Conservation (phyloP, 2,113 vertebrate species). For the Tangachromis dhanisi region DNA sequence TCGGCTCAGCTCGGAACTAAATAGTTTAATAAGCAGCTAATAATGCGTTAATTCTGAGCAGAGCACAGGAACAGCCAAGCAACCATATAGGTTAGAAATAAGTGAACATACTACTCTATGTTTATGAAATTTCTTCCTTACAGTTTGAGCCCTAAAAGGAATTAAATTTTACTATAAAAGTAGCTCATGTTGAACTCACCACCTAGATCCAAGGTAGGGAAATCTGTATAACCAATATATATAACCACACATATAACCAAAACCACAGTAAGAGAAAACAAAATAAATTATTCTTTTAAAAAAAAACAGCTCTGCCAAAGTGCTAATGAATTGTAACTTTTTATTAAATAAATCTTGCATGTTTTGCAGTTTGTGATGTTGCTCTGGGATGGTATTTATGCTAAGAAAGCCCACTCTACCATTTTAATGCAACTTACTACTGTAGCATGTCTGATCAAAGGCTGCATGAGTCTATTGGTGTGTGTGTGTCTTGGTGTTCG, state of each 20-base stretch:
- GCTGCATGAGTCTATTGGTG: not conserved
- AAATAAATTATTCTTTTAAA: not conserved
- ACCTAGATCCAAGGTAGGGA: not conserved
- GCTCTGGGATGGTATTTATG: not conserved
- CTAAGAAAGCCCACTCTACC: not conserved
- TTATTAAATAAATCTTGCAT: not conserved
- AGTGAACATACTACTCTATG: not conserved
- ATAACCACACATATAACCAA: not conserved
- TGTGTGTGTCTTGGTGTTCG: not conserved
- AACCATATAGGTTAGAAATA: not conserved
- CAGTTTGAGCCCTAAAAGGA: not conserved
- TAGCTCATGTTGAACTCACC: not conserved
- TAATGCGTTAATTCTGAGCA: fast-evolving
- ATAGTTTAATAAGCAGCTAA: not conserved
- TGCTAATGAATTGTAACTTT: not conserved
- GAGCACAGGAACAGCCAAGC: not conserved
- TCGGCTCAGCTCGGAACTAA: not conserved
- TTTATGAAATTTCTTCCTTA: not conserved
- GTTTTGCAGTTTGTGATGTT: not conserved
- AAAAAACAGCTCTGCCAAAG: not conserved
- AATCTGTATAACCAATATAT: not conserved
- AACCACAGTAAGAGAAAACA: not conserved
- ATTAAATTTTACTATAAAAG: not conserved
- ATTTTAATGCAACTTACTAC: not conserved
- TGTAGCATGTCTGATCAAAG: conserved; percentile 11